These are phyloP conservation scores for Sebastes schlegelii DNA, from an alignment of 2,113 vertebrate species.

Conservation along the genomic window DNA sequence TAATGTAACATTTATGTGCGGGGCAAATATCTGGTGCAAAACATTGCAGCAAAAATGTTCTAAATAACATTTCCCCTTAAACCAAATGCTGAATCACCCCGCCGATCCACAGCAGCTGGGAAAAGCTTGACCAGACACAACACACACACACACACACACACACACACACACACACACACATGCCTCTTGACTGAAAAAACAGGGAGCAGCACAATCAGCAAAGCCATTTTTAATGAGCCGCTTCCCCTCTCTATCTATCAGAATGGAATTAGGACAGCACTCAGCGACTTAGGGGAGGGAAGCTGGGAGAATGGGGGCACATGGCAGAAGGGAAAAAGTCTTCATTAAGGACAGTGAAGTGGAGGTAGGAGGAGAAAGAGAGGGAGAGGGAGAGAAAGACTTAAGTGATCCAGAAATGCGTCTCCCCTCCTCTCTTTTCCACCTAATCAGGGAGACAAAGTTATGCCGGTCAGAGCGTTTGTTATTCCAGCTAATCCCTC, in stretches of 20 bases:
- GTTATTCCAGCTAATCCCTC: slow-evolving; percentile 80
- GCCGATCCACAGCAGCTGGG: slow-evolving; percentile 16
- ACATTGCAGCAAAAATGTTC: not conserved
- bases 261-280: slow-evolving; percentile 74
- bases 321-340: slow-evolving; percentile 59
- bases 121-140: slow-evolving; percentile 37
- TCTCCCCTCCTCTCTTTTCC: slow-evolving; percentile 28
- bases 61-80: slow-evolving; percentile 8
- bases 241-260: slow-evolving; percentile 70
- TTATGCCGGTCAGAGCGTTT: slow-evolving; percentile 69
- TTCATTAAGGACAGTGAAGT: slow-evolving; percentile 74
- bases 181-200: slow-evolving; percentile 8
- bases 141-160: not conserved
- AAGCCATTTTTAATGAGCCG: slow-evolving; percentile 75
- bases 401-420: slow-evolving; percentile 25
- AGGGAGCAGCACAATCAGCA: slow-evolving; percentile 63
- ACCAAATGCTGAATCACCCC: slow-evolving; percentile 24
- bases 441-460: slow-evolving; percentile 74
- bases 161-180: not conserved
- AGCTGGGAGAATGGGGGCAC: slow-evolving; percentile 60
- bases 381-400: not conserved
- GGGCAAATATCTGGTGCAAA: slow-evolving; percentile 11
- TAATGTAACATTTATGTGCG: not conserved
- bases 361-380: slow-evolving; percentile 45
- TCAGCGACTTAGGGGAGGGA: slow-evolving; percentile 56